Evolutionary conservation across 2,113 vertebrate genomes (phyloP), one percentile per base, ranked within the genome.

Genomic region (Pristiophorus japonicus): DNA sequence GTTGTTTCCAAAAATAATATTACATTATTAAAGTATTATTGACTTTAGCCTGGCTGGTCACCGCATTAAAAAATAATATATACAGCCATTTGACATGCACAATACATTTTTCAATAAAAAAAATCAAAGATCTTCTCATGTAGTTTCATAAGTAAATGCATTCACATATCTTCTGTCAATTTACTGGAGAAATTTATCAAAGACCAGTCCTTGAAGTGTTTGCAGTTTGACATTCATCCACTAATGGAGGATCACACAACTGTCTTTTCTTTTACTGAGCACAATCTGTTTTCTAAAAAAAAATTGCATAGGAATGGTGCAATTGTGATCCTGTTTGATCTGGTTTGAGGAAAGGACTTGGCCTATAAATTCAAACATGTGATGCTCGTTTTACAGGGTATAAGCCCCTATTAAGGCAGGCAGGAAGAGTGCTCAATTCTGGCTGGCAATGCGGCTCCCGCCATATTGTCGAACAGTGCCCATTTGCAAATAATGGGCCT

Each of bases 41-140:
- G 12, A 62, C 30, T 62, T 90, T 34, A 90, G 34, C 30, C 6
- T 90, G 55, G 51, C 59, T 30, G 59, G 51, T 59, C 87, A 34
- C 55, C 62, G 87, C 14, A 62, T 62, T 90, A 90, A 90, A 90
- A 90, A 90, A 90, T 47, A 62, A 62, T n/a, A n/a, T 55, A n/a
- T 14, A n/a, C 87, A 90, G 51, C 27, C 87, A 90, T 55, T 90
- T 51, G 51, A 55, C 51, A 90, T 90, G 85, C 85, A 90, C 59
- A 90, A 90, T 62, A 30, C 87, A 62, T 62, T 90, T 2, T 90
- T 90, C 87, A 90, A n/a, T 90, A 18, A 90, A 18, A 90, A 18
- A 4, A 16, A 62, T 16, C 5, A 51, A 51, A 87, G 42, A 62
- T 5, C 30, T 3, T 75, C 34, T 30, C 27, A 90, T 34, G 30